Evolutionary conservation across 2,888 invertebrate species (phyloP), one percentile per base, ranked within the genome.

Genomic region (Heliconius ethilla): DNA sequence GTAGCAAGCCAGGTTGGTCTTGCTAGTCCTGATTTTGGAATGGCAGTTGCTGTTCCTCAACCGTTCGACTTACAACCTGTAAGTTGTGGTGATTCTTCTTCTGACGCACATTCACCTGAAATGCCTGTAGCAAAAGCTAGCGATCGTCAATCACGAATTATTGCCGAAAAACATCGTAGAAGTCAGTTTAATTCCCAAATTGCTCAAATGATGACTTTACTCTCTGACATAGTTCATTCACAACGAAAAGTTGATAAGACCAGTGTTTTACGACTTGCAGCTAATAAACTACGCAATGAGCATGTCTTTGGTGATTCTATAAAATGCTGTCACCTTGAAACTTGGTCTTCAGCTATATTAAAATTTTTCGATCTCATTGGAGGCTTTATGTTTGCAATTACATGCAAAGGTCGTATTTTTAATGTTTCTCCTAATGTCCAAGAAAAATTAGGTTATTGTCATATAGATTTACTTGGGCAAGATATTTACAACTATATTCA

Each of bases 401-500:
- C 98, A 29, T 95, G 97, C 80, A 95, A 96, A 77, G 98, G 98
- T 27, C 97, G 97, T 89, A 97, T 99, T 85, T 96, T 98, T 81
- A 97, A 97, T 87, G 96, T 98, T 55, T 98, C 98, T 51, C 96
- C 97, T 75, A 97, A 97, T 83, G 96, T 98, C 45, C 98, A 98
- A 89, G 96, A 97, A 85, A 96, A 97, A 85, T 94, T 99, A 83
- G 98, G 98, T 78, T 97, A 98, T 91, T 96, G 97, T 85, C 95
- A 98, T 96, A 96, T 97, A 85, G 99, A 99, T 90, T 95, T 99
- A 85, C 95, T 98, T 89, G 99, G 99, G 40, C 97, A 98, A 90
- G 97, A 97, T 82, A 94, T 99, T 83, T 97, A 96, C 88, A 96
- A 97, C 86, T 97, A 98, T 90, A 96, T 97, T 66, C 97, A 97